A percentile compares a stretch with the other conserved stretches of the same genome.
Conservation (phyloP, 2,797 vertebrate genomes). For the Clamator glandarius region DNA sequence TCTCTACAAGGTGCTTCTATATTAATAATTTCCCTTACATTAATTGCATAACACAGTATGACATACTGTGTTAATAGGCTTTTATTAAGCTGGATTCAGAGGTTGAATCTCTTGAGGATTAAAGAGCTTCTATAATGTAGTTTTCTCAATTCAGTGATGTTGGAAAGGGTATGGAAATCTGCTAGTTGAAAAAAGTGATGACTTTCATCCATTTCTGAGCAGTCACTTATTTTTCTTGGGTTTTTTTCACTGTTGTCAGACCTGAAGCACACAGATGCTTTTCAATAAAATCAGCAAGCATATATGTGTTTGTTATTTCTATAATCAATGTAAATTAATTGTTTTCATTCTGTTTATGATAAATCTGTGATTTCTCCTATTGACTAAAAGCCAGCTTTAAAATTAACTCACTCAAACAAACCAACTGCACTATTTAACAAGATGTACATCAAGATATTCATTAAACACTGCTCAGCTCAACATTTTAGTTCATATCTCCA, state of each 20-base stretch:
- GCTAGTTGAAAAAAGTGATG: background rate
- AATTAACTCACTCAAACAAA: background rate
- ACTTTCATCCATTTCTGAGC: background rate
- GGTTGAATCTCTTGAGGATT: background rate
- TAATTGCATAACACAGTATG: background rate
- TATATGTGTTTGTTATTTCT: background rate
- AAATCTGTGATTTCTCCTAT: background rate
- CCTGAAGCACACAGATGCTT: background rate
- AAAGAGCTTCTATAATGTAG: background rate
- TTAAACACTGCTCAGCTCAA: background rate
- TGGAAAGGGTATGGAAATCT: background rate
- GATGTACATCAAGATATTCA: background rate
- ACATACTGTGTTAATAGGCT: constrained; percentile 18
- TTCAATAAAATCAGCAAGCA: background rate
- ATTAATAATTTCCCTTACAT: background rate
- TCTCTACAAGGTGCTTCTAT: background rate
- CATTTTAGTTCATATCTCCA: background rate
- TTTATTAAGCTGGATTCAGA: constrained; percentile 35
- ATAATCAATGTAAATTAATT: background rate
- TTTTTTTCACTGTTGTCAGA: background rate
- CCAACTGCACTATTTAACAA: background rate
- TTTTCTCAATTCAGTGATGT: background rate
- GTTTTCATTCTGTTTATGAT: background rate
- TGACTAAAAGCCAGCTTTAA: background rate
- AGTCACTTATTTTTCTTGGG: background rate